Evolutionary conservation across 2,888 invertebrate species (phyloP).

Genomic region (Cephonodes hylas): DNA sequence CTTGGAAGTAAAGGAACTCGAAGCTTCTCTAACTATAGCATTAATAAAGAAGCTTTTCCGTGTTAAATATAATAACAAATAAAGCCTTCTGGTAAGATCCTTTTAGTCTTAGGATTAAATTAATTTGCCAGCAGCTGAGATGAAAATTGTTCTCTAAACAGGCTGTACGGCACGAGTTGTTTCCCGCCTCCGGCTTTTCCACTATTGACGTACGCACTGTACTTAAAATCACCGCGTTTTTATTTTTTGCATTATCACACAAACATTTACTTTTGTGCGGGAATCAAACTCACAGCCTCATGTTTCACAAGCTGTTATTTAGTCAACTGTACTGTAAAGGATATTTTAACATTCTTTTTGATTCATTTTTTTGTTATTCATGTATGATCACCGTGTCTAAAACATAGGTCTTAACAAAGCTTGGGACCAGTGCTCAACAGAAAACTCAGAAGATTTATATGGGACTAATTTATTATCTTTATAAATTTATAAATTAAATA

Average conservation of each 20-base stretch:
- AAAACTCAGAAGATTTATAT: too few relatives aligned
- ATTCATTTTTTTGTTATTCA: too few relatives aligned
- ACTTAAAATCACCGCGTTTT: not conserved
- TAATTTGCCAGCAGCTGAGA: not conserved
- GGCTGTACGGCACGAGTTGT: not conserved
- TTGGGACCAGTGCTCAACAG: too few relatives aligned
- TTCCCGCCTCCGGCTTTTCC: not conserved
- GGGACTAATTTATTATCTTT: too few relatives aligned
- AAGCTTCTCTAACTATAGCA: not conserved
- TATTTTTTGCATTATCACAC: not conserved
- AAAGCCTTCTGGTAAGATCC: not conserved
- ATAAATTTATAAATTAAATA: too few relatives aligned
- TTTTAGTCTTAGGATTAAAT: not conserved
- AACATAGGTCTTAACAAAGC: too few relatives aligned
- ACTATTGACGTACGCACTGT: not conserved
- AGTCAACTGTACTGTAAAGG: too few relatives aligned
- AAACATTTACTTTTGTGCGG: too few relatives aligned
- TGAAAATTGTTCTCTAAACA: not conserved
- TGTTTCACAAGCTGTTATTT: too few relatives aligned
- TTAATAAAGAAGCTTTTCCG: not conserved
- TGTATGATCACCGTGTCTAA: too few relatives aligned
- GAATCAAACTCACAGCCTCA: too few relatives aligned
- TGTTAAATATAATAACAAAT: not conserved
- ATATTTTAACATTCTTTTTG: too few relatives aligned
- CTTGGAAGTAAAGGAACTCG: not conserved